Base-by-base conservation (phyloP, 2,888 invertebrate species). In the Phoenoteleia sp. region DNA sequence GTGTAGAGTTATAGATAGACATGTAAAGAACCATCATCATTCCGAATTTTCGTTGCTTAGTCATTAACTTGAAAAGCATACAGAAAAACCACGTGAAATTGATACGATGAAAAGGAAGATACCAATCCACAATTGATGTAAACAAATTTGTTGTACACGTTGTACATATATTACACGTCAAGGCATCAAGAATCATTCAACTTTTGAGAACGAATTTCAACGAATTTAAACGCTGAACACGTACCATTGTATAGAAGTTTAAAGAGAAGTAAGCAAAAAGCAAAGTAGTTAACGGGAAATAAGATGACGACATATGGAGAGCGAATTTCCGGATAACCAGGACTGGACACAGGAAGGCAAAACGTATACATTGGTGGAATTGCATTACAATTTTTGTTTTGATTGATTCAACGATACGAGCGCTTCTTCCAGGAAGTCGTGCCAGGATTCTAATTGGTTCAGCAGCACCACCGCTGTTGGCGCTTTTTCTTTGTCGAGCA, bases 171-270 rank as follows among this genome's bases (percentile, higher is more conserved):
- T 47, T 39, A 23, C n/a, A 39, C 15, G 66, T 52, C 74, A 56
- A 67, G 27, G 29, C 58, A 67, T 25, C 45, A 21, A 45, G 60
- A 49, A 74, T 60, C 45, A 79, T 64, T 80, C 52, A 80, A 80
- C 82, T 85, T 85, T 80, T 76, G 85, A 27, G 85, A 85, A 85
- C 85, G 85, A 85, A 85, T 85, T 72, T 82, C 85, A 85, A 85
- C 85, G 85, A 85, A 85, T 82, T 81, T 74, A 80, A 87, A 89
- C 87, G 86, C 81, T 77, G 88, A 89, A 85, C 84, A 87, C 60
- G 85, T 79, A 84, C 77, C 85, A 88, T 77, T 87, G 85, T 86
- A 82, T 79, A 86, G 72, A 64, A 54, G 39, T 71, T 39, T 42
- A 75, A 69, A 45, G 71, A 36, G 21, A 52, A 77, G 66, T 67